Conservation (phyloP, 2,113 vertebrate species). For the Platysteira castanea region DNA sequence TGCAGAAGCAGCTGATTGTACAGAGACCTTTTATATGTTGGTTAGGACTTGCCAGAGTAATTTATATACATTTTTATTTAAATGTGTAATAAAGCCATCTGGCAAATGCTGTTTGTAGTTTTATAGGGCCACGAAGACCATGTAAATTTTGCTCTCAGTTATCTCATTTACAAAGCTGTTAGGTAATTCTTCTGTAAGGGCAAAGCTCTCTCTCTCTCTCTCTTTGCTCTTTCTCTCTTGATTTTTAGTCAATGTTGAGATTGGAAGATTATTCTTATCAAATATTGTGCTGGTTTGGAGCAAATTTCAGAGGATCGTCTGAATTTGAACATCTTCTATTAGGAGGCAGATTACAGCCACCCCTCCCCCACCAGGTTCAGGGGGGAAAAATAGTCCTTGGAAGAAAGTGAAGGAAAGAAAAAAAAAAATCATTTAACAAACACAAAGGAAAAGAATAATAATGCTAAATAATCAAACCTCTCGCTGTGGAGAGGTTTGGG, state of each 20-base stretch:
- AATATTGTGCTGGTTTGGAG: too few species aligned
- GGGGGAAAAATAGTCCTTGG: too few species aligned
- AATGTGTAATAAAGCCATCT: not conserved
- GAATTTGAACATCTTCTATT: too few species aligned
- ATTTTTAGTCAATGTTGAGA: not conserved
- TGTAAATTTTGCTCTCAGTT: not conserved
- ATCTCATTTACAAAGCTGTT: not conserved
- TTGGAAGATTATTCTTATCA: not conserved
- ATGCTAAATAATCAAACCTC: too few species aligned
- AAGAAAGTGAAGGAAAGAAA: too few species aligned
- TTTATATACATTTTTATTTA: conserved; percentile 16
- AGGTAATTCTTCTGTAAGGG: not conserved
- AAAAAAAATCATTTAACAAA: too few species aligned
- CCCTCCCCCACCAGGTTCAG: too few species aligned
- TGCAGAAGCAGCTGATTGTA: not conserved
- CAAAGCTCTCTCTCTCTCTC: not conserved
- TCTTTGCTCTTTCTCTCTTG: not conserved
- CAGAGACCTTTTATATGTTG: not conserved
- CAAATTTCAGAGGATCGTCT: too few species aligned
- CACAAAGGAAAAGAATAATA: too few species aligned
- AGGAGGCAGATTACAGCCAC: too few species aligned
- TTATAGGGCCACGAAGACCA: not conserved
- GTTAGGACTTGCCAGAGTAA: not conserved
- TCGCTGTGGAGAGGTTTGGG: too few species aligned
- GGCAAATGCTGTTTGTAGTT: not conserved